Evolutionary conservation across 2,888 invertebrate genomes (phyloP), one percentile per base, ranked within the genome.

Genomic region (Bellardia bayeri): DNA sequence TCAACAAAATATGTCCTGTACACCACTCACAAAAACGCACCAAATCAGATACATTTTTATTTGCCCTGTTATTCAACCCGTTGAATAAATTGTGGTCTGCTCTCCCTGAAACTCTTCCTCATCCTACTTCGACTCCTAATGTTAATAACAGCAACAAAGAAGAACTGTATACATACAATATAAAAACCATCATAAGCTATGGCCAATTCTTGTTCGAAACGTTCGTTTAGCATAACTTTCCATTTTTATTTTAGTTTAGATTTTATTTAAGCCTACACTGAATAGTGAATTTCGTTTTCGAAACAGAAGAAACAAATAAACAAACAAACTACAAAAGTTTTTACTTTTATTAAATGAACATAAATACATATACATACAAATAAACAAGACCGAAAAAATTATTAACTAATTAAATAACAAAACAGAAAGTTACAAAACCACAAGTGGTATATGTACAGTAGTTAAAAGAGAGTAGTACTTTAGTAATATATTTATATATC

Each of bases 381-480:
- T 63, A 78, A 78, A 56, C 13, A 83, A 75, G 56, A 72, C 54
- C 40, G 51, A 58, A 78, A 81, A 74, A 79, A 63, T 72, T 72
- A 80, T 68, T 81, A 69, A 69, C 78, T 71, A 82, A 71, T 61
- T 82, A 54, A 81, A 71, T 14, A 30, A 68, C 37, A 79, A 63
- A 16, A 33, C 56, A 69, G 75, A 74, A 80, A 80, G 84, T 83
- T 85, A 83, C 76, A 87, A 85, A 78, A 86, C 78, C 78, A 71
- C 89, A 89, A 85, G 90, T 89, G 90, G 89, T 90, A 90, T 90
- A 90, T 92, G 92, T 92, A 92, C 90, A 92, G 90, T 92, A 92
- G 91, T 91, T 91, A 91, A 91, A 92, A 91, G 89, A 85, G 86
- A 81, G 71, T 89, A 89, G 74, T 63, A 87, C 85, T 74, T 69